Evolutionary conservation across 1,140 invertebrate genomes (phyloP), one percentile per base, ranked within the genome.

Genomic region (Vanessa atalanta): DNA sequence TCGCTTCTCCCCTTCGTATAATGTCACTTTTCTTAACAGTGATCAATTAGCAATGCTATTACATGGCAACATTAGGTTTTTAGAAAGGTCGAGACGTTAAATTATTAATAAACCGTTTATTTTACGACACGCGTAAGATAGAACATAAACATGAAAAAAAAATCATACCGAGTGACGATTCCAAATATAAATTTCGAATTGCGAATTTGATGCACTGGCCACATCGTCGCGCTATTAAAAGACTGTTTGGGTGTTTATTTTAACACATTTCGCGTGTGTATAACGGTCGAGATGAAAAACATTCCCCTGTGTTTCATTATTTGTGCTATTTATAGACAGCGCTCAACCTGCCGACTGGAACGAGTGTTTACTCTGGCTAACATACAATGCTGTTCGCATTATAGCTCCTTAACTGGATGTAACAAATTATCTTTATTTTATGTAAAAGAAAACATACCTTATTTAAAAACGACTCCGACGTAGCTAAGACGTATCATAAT

Each of bases 271-370:
- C 82, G 91, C 91, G 85, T 87, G 82, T 86, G 83, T 91, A 85
- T 90, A 92, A 90, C 88, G 85, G 82, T 82, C 76, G 88, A 90
- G 88, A 91, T 90, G 87, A 89, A 91, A 93, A 91, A 91, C 88
- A 91, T 90, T 90, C 88, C 89, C 90, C 90, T 88, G 87, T 85
- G 90, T 90, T 91, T 91, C 88, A 91, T 90, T 91, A 91, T 90
- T 89, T 89, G 86, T 77, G 85, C 78, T 93, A 93, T 91, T 90
- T 93, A 90, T 93, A 93, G 89, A 86, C 82, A 77, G 75, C 84
- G 84, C 84, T 88, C 86, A 93, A 90, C 88, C 88, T 91, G 89
- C 87, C 78, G 83, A 83, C 83, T 87, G 84, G 83, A 83, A 85
- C 85, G 84, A 90, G 84, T 89, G 90, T 88, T 90, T 91, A 90